Conservation (phyloP, 2,888 invertebrate genomes). For the Myopa testacea region DNA sequence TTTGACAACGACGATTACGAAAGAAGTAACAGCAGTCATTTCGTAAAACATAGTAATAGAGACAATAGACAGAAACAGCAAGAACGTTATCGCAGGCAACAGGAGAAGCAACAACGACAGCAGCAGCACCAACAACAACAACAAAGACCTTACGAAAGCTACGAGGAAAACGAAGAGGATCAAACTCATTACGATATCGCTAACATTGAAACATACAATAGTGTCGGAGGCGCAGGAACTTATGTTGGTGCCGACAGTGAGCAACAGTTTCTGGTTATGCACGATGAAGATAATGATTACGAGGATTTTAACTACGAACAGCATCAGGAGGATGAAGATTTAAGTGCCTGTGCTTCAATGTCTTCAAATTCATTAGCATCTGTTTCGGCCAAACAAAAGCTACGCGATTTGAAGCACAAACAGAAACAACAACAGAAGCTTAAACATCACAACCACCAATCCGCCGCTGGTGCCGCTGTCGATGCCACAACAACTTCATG, state of each 20-base stretch:
- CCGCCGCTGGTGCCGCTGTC: background rate
- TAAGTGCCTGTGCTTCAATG: constrained; percentile 37
- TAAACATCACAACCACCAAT: constrained; percentile 6
- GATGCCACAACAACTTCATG: background rate
- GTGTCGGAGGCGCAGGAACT: constrained; percentile 50
- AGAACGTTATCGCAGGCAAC: constrained; percentile 48
- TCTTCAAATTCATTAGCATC: constrained; percentile 62
- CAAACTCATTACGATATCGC: constrained; percentile 65
- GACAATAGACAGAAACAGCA: constrained; percentile 48
- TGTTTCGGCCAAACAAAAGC: constrained; percentile 58
- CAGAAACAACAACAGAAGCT: constrained; percentile 23
- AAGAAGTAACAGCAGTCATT: constrained; percentile 41
- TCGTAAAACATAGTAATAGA: constrained; percentile 24
- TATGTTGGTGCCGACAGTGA: constrained; percentile 49
- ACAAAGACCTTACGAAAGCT: constrained; percentile 59
- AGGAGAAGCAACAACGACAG: constrained; percentile 44
- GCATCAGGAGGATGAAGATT: constrained; percentile 56
- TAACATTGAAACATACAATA: constrained; percentile 64
- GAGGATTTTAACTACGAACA: constrained; percentile 41
- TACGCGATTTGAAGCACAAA: constrained; percentile 61
- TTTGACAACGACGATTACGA: constrained; percentile 48
- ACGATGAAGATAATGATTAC: constrained; percentile 55
- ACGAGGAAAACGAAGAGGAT: constrained; percentile 62
- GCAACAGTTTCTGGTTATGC: constrained; percentile 57
- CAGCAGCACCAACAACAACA: constrained; percentile 47